Percentiles rank a stretch among this genome's conserved stretches.
Evolutionary conservation across 2,888 invertebrate genomes (phyloP).

Genomic region (Ariolimax columbianus): DNA sequence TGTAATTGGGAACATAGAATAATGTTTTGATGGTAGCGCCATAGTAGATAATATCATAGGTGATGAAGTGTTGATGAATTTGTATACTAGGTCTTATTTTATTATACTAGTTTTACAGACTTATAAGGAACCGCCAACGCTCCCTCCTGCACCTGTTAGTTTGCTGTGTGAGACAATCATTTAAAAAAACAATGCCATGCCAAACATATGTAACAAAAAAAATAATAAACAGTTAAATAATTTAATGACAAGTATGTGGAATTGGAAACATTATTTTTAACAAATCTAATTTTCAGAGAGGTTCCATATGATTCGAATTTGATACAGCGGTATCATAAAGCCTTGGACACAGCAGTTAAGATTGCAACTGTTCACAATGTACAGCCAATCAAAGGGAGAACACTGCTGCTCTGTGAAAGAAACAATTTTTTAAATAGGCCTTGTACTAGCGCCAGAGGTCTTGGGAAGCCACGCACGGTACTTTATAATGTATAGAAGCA

Average conservation of each 20-base stretch:
- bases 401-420: conserved; percentile 77
- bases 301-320: conserved; percentile 68
- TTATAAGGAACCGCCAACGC: no score
- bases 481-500: conserved; percentile 33
- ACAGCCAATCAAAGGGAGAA: conserved; percentile 78
- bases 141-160: no score
- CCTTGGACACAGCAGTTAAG: conserved; percentile 79
- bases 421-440: conserved; percentile 63
- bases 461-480: conserved; percentile 77
- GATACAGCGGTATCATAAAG: conserved; percentile 76
- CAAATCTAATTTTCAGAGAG: conserved; percentile 61
- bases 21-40: no score
- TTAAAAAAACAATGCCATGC: no score
- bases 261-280: background rate
- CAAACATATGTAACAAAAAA: no score
- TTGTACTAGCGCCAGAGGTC: conserved; percentile 74
- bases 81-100: no score
- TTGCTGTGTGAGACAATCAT: no score
- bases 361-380: conserved; percentile 80
- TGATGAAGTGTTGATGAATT: no score
- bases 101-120: no score
- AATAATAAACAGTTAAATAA: background rate
- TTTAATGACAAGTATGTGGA: no score
- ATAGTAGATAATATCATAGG: no score
- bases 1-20: no score